Evolutionary conservation across 2,797 vertebrate genomes (phyloP), one percentile per base, ranked within the genome.

Genomic region (Onychomys torridus): DNA sequence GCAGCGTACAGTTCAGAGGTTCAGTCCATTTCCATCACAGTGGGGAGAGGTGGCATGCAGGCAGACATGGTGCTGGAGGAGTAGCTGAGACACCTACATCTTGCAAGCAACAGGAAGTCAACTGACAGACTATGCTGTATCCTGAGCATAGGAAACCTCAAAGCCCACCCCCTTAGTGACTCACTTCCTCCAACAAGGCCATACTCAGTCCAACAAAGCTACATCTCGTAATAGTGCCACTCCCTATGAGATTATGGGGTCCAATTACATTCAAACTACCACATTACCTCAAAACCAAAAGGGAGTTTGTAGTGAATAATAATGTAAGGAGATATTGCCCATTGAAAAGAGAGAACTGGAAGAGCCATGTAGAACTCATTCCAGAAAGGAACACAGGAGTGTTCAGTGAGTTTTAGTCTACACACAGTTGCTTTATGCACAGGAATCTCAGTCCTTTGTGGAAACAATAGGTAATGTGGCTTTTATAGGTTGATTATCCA

Each of bases 361-460:
- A 5, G 59, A 21, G 1, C 14, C 43, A 29, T 52, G 5, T 5
- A 29, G 13, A 14, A 0, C 12, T 27, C 21, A 4, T 0, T 21
- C n/a, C 2, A n/a, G 52, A 57, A n/a, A 67, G 4, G 4, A 19
- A 25, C 0, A 27, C 13, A 21, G 7, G 7, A 69, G 32, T 13
- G 8, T 69, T 43, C 9, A 25, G 1, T 17, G 7, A 67, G 16
- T 11, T 34, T 6, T n/a, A 37, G 2, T 21, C 2, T 40, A 6
- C 17, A 3, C 7, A 0, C 2, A 10, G 2, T 52, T 27, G 34
- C 34, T 27, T 75, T 55, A 17, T 34, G 11, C 55, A 43, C 19
- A 34, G 71, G 37, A 71, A 57, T 8, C 17, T 43, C n/a, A 82
- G 25, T 12, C 7, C 5, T 40, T 8, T 77, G 29, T 77, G 57